Evolutionary conservation across 2,797 vertebrate genomes (phyloP).

Genomic region (Coregonus sp.): DNA sequence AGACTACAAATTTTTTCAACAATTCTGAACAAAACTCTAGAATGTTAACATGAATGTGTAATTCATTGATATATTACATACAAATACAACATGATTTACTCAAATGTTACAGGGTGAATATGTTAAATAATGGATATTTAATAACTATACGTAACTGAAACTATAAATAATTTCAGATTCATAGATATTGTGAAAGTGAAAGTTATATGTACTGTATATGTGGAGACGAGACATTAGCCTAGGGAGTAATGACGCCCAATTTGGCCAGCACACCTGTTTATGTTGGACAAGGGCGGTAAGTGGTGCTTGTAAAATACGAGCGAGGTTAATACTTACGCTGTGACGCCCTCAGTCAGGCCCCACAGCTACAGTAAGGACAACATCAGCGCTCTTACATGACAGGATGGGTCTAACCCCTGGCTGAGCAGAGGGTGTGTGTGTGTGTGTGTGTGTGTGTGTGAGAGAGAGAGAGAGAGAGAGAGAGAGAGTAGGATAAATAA

Average conservation of each 20-base stretch:
- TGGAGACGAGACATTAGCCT: constrained; percentile 66
- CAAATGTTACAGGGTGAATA: constrained; percentile 34
- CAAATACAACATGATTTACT: constrained; percentile 11
- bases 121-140: constrained; percentile 48
- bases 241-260: constrained; percentile 65
- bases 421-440: constrained; percentile 13
- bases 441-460: background rate
- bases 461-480: background rate
- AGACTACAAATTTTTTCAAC: too few relatives aligned
- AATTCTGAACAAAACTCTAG: background rate
- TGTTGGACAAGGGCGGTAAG: constrained; percentile 69
- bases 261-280: constrained; percentile 75
- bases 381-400: constrained; percentile 71
- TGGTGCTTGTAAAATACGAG: constrained; percentile 73
- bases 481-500: too few relatives aligned
- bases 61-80: background rate
- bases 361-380: constrained; percentile 66
- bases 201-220: constrained; percentile 44
- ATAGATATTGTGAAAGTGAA: constrained; percentile 56
- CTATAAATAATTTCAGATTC: constrained; percentile 62
- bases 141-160: constrained; percentile 51
- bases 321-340: constrained; percentile 75
- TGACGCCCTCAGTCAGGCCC: constrained; percentile 72
- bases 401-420: constrained; percentile 59
- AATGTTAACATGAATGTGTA: background rate